Evolutionary conservation across 1,140 invertebrate species (phyloP), one percentile per base, ranked within the genome.

Genomic region (Tenebrio molitor): DNA sequence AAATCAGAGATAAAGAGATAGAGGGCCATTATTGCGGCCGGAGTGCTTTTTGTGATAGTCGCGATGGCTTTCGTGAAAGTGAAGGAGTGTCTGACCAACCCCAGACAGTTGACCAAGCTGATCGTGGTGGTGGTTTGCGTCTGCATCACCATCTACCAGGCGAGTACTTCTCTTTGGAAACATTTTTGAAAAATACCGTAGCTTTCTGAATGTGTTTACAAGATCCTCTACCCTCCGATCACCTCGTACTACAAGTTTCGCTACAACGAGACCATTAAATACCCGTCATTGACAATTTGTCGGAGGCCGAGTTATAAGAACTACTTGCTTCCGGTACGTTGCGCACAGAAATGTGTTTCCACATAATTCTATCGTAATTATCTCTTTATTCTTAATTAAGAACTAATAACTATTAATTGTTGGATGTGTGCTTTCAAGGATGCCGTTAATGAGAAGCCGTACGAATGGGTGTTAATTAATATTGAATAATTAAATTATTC

Each of bases 221-320:
- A 90, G 77, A 77, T 90, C 16, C 77, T 84, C 0, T 72, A 86
- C 74, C 86, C 86, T 1, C 89, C 89, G 0, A 84, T 89, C 10
- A 87, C 88, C 0, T 90, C 89, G 4, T 87, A 89, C 74, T 88
- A 88, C 0, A 86, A 87, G 74, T 88, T 89, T 68, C 85, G 86
- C 75, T 84, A 89, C 21, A 90, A 90, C 74, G 85, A 88, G 10
- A 88, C 88, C 0, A 84, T 90, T 39, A 77, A 83, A 41, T 90
- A 89, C 80, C 89, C 89, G 6, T 88, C 88, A 62, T 77, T 90
- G 0, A 90, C 89, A 0, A 83, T 90, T 64, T 90, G 89, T 73
- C 81, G 88, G 19, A 86, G 88, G 39, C 89, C 89, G 0, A 82
- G 87, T 0, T 91, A 88, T 75, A 89, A 88, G 73, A 82, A 80